Percentiles rank a stretch among this genome's conserved stretches.
phyloP scores from a whole-genome alignment of 2,888 invertebrate genomes.

The Aspidiotus destructor region DNA sequence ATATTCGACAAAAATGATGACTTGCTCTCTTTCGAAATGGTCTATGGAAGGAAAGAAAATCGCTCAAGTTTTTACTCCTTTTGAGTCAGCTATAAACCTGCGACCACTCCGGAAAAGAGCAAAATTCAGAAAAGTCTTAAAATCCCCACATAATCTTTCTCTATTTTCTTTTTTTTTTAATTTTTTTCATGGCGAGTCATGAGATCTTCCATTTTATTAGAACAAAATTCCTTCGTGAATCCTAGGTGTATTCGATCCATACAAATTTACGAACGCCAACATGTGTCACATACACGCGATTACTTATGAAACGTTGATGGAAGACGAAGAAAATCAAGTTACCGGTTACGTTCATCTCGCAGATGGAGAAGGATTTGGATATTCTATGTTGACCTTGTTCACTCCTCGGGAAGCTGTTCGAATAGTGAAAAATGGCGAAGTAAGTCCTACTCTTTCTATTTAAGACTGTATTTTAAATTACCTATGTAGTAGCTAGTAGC shows the following conservation, averaged over 20 bases:
- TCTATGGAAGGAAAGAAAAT: too few species aligned
- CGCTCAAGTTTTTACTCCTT: too few species aligned
- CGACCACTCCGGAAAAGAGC: too few species aligned
- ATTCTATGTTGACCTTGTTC: constrained; percentile 42
- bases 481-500: neutral
- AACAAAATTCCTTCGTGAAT: too few species aligned
- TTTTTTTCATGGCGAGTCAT: too few species aligned
- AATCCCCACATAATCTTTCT: too few species aligned
- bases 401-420: constrained; percentile 53
- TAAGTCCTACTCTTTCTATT: constrained; percentile 39
- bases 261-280: constrained; percentile 64
- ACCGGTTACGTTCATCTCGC: constrained; percentile 63
- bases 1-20: too few species aligned
- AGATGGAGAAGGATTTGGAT: constrained; percentile 41
- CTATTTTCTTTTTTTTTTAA: too few species aligned
- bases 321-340: constrained; percentile 71
- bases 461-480: neutral
- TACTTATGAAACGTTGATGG: constrained; percentile 67
- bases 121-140: too few species aligned
- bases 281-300: constrained; percentile 68
- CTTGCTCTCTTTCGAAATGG: too few species aligned
- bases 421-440: constrained; percentile 72
- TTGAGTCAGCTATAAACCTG: too few species aligned
- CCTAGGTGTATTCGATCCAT: constrained; percentile 66
- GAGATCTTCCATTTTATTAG: too few species aligned